A percentile compares a stretch with the other conserved stretches of the same genome.
These are phyloP conservation scores for Manis javanica DNA, from an alignment of 2,797 vertebrate genomes.

Conservation along the genomic window DNA sequence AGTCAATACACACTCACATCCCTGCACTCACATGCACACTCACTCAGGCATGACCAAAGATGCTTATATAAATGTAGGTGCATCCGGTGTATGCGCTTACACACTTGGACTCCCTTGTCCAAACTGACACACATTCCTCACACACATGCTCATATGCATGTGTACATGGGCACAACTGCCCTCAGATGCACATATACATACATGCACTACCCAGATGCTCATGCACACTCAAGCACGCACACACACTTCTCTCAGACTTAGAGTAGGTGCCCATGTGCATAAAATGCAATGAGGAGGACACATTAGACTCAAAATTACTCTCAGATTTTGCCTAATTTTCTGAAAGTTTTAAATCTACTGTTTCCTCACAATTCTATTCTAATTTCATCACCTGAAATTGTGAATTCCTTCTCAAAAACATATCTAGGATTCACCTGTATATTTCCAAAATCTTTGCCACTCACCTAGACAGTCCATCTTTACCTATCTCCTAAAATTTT, in stretches of 20 bases:
- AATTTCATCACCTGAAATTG: background rate
- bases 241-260: background rate
- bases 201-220: background rate
- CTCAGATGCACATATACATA: background rate
- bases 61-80: background rate
- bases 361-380: background rate
- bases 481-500: background rate
- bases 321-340: background rate
- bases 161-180: too few relatives aligned
- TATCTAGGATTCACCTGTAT: background rate
- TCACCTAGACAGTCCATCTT: background rate
- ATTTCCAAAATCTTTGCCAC: background rate
- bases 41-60: background rate
- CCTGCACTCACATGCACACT: background rate
- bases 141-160: background rate
- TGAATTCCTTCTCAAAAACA: background rate
- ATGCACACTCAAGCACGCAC: background rate
- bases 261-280: background rate
- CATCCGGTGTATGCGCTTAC: background rate
- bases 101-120: background rate
- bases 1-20: background rate
- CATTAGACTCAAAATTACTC: background rate
- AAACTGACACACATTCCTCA: background rate
- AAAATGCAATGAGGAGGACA: background rate
- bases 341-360: background rate